Base-by-base conservation (phyloP, 2,888 invertebrate genomes). In the Spisula subtruncata region DNA sequence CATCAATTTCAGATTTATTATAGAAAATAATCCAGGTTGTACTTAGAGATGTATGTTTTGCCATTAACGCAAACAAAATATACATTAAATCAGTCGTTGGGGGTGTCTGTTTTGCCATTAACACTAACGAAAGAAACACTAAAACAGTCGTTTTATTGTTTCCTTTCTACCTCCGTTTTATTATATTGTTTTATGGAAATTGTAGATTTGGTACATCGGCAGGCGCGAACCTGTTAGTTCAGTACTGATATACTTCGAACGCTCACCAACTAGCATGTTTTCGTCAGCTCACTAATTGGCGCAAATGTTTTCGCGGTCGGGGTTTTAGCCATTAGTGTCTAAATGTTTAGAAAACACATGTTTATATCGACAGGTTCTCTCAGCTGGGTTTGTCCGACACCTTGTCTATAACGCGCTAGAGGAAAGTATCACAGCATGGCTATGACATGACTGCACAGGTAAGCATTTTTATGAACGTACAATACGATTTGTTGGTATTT, bases 341-440 rank as follows among this genome's bases (percentile, higher is more conserved):
- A 66, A 25, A 66, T 66, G 60, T 66, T 60, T n/a, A 66, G 51
- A 66, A 66, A 66, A 25, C 56, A 56, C 60, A 66, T 66, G 60
- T n/a, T 25, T 66, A 25, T 10, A 25, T 0, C 25, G 25, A 66
- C 60, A 0, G 25, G 12, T 16, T 51, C 51, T 51, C 14, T 4
- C 12, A 16, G 14, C 51, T 1, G 16, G 16, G 14, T 51, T 16
- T 16, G 51, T 51, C 51, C 51, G 51, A 51, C 51, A 51, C 5
- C 12, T 51, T 25, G 60, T 66, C n/a, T 25, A 66, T 66, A 25
- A 66, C 12, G 12, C 25, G 60, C 10, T 25, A n/a, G n/a, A 66
- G 2, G 60, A 66, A 12, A 66, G 10, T 66, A 66, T 25, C 51
- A 51, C 51, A 51, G 16, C 4, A 51, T 51, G 51, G 16, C 51